phyloP scores from a whole-genome alignment of 2,888 invertebrate species.

The Microctonus aethiopoides region DNA sequence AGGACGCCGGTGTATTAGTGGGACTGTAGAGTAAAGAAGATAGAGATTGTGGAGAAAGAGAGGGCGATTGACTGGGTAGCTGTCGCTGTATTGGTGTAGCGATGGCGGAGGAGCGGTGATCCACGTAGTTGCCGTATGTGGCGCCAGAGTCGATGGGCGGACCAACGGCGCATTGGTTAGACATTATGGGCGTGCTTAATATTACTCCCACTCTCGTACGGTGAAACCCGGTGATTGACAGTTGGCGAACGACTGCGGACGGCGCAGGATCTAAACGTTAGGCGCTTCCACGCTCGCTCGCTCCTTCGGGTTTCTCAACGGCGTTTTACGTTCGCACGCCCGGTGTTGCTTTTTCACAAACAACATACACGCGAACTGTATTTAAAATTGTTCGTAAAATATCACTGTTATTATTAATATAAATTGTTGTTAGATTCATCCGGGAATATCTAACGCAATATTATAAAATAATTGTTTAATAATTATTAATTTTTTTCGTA shows the following conservation, averaged over 20 bases:
- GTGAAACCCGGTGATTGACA: slow-evolving; percentile 72
- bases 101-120: slow-evolving; percentile 63
- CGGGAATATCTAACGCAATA: background rate
- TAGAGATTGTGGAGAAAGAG: slow-evolving; percentile 14
- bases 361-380: slow-evolving; percentile 10
- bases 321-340: slow-evolving; percentile 36
- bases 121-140: slow-evolving; percentile 32
- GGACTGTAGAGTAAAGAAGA: background rate
- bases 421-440: background rate
- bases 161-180: slow-evolving; percentile 57
- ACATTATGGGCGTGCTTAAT: slow-evolving; percentile 59
- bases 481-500: background rate
- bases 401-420: background rate
- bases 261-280: slow-evolving; percentile 72
- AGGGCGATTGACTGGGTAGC: slow-evolving; percentile 20
- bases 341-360: slow-evolving; percentile 25
- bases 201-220: slow-evolving; percentile 71
- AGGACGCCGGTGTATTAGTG: slow-evolving; percentile 11
- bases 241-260: slow-evolving; percentile 76
- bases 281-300: slow-evolving; percentile 61
- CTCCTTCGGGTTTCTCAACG: slow-evolving; percentile 47
- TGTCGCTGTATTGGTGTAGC: slow-evolving; percentile 54
- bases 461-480: background rate
- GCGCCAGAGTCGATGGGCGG: slow-evolving; percentile 57
- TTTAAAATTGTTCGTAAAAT: slow-evolving; percentile 2